A percentile compares a stretch with the other conserved stretches of the same genome.
phyloP scores from a whole-genome alignment of 2,797 vertebrate species.

The Ciconia nigra region DNA sequence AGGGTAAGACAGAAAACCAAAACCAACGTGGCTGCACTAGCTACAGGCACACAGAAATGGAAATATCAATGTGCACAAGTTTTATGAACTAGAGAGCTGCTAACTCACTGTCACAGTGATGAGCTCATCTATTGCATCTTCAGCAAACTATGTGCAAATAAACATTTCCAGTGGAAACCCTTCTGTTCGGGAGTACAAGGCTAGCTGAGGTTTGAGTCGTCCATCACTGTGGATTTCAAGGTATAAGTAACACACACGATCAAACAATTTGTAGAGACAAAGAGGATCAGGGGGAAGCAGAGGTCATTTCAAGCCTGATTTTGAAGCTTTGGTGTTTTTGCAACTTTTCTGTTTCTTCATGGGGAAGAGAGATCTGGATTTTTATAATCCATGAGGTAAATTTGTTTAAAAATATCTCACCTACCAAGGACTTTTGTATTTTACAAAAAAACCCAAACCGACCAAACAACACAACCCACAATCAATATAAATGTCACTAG shows the following conservation, averaged over 20 bases:
- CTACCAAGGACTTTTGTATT: neutral
- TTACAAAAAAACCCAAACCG: neutral
- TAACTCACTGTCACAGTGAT: neutral
- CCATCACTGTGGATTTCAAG: neutral
- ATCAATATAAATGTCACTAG: neutral
- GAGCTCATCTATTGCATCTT: neutral
- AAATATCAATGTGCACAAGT: accelerated
- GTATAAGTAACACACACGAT: neutral
- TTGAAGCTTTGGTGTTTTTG: neutral
- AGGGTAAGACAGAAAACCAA: neutral
- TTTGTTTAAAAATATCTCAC: neutral
- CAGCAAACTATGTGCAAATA: neutral
- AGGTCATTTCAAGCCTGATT: neutral
- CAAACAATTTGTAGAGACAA: neutral
- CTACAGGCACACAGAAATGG: neutral
- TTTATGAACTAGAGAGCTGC: neutral
- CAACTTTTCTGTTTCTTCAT: neutral
- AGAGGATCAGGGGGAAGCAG: neutral
- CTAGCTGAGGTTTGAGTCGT: neutral
- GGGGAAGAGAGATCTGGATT: neutral
- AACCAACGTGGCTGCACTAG: neutral
- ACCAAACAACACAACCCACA: neutral
- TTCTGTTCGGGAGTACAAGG: accelerated
- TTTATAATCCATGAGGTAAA: neutral
- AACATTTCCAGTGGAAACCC: neutral